Evolutionary conservation across 1,140 invertebrate genomes (phyloP).

Genomic region (Drosophila kohkoa): DNA sequence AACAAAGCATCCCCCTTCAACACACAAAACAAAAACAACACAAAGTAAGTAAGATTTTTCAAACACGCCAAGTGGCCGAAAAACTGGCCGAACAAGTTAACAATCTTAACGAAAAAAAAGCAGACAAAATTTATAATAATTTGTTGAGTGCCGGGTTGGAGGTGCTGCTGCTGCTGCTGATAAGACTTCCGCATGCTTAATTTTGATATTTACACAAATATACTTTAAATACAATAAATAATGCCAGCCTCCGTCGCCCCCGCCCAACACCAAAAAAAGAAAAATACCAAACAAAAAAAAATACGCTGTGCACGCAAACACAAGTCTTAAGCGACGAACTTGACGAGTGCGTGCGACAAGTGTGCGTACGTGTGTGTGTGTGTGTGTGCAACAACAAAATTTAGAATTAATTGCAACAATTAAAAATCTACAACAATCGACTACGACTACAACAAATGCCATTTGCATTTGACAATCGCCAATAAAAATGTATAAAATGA

Average conservation of each 20-base stretch:
- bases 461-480: constrained; percentile 53
- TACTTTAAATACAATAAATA: constrained; percentile 58
- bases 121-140: constrained; percentile 22
- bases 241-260: constrained; percentile 32
- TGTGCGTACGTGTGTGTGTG: constrained; percentile 19
- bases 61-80: constrained; percentile 21
- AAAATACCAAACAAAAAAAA: constrained; percentile 21
- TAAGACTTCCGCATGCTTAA: constrained; percentile 82
- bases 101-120: constrained; percentile 29
- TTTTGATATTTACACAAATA: constrained; percentile 71
- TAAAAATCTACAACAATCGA: constrained; percentile 41
- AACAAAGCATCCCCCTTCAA: constrained; percentile 18
- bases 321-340: constrained; percentile 70
- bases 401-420: constrained; percentile 76
- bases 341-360: constrained; percentile 24
- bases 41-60: constrained; percentile 65
- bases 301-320: constrained; percentile 42
- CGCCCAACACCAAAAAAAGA: constrained; percentile 13
- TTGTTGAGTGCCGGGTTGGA: constrained; percentile 28
- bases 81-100: constrained; percentile 71
- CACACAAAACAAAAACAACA: constrained; percentile 28
- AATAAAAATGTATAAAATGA: constrained; percentile 47
- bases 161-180: constrained; percentile 31
- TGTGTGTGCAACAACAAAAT: constrained; percentile 34
- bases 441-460: constrained; percentile 32